Evolutionary conservation across 2,113 vertebrate species (phyloP).

Genomic region (Siniperca chuatsi): DNA sequence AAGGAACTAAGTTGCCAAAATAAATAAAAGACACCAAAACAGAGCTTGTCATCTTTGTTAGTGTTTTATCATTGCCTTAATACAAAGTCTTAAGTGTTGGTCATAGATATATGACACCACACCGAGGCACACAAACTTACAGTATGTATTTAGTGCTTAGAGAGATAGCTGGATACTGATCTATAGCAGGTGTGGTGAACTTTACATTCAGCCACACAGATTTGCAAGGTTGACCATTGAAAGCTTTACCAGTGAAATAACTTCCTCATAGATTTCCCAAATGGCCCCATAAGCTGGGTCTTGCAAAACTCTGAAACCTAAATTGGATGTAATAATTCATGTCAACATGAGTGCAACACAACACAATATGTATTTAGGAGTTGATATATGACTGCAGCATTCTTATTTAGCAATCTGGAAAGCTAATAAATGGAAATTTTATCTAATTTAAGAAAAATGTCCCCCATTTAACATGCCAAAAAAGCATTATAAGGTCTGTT

Average conservation of each 20-base stretch:
- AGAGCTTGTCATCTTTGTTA: not conserved
- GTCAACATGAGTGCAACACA: constrained; percentile 45
- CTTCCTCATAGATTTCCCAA: constrained; percentile 24
- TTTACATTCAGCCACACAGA: constrained; percentile 32
- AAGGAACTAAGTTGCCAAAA: not conserved
- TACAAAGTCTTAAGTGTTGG: not conserved
- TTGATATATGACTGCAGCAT: constrained; percentile 53
- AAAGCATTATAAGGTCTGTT: constrained; percentile 46
- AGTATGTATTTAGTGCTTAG: constrained; percentile 12
- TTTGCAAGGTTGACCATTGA: constrained; percentile 25
- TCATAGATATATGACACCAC: not conserved
- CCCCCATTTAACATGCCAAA: constrained; percentile 57
- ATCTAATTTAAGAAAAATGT: constrained; percentile 60
- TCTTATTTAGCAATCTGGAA: constrained; percentile 61
- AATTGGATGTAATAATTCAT: constrained; percentile 63
- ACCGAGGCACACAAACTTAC: not conserved
- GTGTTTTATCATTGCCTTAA: not conserved
- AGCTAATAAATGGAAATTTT: constrained; percentile 57
- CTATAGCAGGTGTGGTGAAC: constrained; percentile 47
- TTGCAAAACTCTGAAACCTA: constrained; percentile 52
- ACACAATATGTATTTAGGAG: constrained; percentile 53
- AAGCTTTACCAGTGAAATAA: constrained; percentile 40
- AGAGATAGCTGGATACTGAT: constrained; percentile 48
- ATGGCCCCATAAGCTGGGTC: constrained; percentile 37
- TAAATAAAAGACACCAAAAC: not conserved